Conservation (phyloP, 2,113 vertebrate species). For the Speoplatyrhinus poulsoni region DNA sequence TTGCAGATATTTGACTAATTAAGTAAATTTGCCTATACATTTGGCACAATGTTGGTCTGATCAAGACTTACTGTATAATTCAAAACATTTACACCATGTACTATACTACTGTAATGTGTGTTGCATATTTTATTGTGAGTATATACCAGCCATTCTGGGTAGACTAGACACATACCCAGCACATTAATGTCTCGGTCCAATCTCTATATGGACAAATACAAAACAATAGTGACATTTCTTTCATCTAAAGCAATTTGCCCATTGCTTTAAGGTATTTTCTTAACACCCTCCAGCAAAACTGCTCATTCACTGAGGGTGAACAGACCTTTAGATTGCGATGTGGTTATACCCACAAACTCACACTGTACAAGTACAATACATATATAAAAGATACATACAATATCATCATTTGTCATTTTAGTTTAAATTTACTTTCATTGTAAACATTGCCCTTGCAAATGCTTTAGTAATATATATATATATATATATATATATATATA, state of each 20-base stretch:
- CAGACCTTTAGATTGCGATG: conserved; percentile 17
- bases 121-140: conserved; percentile 18
- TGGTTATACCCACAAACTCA: not conserved
- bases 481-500: too few species aligned
- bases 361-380: conserved; percentile 1
- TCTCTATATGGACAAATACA: conserved; percentile 47
- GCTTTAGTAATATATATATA: too few species aligned
- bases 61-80: not conserved
- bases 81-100: not conserved
- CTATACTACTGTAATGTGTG: conserved; percentile 1
- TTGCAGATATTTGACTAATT: not conserved
- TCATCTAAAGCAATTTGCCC: conserved; percentile 25
- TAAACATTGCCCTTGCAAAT: conserved; percentile 8
- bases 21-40: not conserved
- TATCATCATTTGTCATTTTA: not conserved
- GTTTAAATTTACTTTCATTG: not conserved
- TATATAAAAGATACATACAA: too few species aligned
- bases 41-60: not conserved
- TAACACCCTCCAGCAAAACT: conserved; percentile 29
- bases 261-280: conserved; percentile 17
- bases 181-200: conserved; percentile 29
- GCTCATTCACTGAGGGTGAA: conserved; percentile 32
- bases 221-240: conserved; percentile 44
- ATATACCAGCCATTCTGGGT: conserved; percentile 33
- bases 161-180: conserved; percentile 22